A percentile compares a stretch with the other conserved stretches of the same genome.
Conservation (phyloP, 2,888 invertebrate species). For the Amphipyra berbera region DNA sequence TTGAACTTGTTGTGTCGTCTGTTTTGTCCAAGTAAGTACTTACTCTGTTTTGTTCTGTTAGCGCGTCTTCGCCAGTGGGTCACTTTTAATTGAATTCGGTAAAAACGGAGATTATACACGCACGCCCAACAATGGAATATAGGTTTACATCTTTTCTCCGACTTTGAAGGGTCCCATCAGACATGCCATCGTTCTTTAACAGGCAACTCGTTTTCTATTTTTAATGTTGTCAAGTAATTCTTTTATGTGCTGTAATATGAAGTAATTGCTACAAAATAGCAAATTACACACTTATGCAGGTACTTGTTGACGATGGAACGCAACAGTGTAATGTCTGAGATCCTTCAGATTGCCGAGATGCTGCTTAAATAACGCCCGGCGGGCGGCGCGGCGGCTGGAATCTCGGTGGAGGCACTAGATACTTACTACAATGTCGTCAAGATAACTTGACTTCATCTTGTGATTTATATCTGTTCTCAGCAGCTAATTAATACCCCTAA, state of each 20-base stretch:
- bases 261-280: slow-evolving; percentile 24
- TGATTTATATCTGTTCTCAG: slow-evolving; percentile 29
- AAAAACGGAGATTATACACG: slow-evolving; percentile 85
- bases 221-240: slow-evolving; percentile 17
- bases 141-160: slow-evolving; percentile 62
- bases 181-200: slow-evolving; percentile 13
- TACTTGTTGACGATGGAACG: slow-evolving; percentile 23
- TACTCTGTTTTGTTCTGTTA: slow-evolving; percentile 69
- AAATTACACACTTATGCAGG: slow-evolving; percentile 39
- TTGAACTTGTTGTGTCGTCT: slow-evolving; percentile 60
- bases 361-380: slow-evolving; percentile 43
- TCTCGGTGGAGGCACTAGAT: slow-evolving; percentile 23
- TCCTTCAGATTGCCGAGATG: slow-evolving; percentile 46
- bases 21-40: slow-evolving; percentile 59
- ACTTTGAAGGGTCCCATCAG: slow-evolving; percentile 32
- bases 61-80: slow-evolving; percentile 76
- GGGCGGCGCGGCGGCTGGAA: slow-evolving; percentile 43
- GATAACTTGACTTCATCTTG: slow-evolving; percentile 29
- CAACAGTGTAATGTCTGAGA: slow-evolving; percentile 43
- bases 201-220: slow-evolving; percentile 16
- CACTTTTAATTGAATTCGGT: slow-evolving; percentile 86
- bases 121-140: slow-evolving; percentile 79
- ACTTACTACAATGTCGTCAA: slow-evolving; percentile 33
- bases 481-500: slow-evolving; percentile 4
- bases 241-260: slow-evolving; percentile 11